Base-by-base conservation (phyloP, 2,888 invertebrate species). In the Cryptus viduatorius region DNA sequence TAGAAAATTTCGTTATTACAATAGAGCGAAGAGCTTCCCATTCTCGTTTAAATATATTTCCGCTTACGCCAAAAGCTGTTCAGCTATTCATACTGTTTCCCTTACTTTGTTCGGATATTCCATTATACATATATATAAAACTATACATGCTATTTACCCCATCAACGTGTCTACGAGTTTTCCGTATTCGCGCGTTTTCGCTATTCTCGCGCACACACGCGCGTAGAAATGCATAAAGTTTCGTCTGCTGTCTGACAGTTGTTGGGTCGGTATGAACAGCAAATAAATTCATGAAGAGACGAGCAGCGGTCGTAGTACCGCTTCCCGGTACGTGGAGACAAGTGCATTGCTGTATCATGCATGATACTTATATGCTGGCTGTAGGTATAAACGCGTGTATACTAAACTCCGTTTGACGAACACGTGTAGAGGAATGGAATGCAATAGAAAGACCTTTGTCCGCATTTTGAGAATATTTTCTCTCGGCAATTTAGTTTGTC, bases 231-330 rank as follows among this genome's bases (percentile, higher is more conserved):
- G 83, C 76, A 79, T 76, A 76, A 73, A 83, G 48, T 75, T 73
- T 83, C 56, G 48, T 71, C 61, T 46, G 56, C 48, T 61, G 59
- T 59, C 69, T 59, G 77, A 77, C 67, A 56, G 42, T 16, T 78
- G 44, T 69, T 48, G 14, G 75, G 72, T 72, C 50, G 42, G 67
- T 59, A 67, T 48, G 71, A 59, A 72, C 71, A 56, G 71, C 79
- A 59, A 83, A 83, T 83, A 79, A 83, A 83, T 83, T 83, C 69
- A 79, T 72, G 76, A 79, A 65, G 71, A 72, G 79, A 67, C 71
- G 67, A 83, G 76, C 76, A 56, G 44, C 61, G 76, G 50, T 24
- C 24, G 61, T 50, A 19, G 48, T 46, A 56, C 76, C 61, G 31
- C 61, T 46, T 67, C 76, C 61, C 48, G 75, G 29, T 53, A 59